phyloP scores from a whole-genome alignment of 2,888 invertebrate species.

The Acheta domesticus region DNA sequence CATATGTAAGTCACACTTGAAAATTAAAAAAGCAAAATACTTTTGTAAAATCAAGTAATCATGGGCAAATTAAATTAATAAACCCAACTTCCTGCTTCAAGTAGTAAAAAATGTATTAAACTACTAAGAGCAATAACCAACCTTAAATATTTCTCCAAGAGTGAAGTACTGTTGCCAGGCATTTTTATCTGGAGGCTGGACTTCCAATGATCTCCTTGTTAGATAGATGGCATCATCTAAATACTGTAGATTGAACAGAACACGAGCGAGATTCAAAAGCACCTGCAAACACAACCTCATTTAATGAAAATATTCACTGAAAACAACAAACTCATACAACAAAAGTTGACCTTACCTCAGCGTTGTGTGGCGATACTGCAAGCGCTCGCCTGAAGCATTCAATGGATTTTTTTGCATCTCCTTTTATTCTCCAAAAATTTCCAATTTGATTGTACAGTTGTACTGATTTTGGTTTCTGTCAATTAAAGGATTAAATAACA shows the following conservation, averaged over 20 bases:
- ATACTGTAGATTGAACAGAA: constrained; percentile 81
- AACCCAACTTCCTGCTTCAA: no score
- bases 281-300: constrained; percentile 50
- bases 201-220: constrained; percentile 77
- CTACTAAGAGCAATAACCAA: constrained; percentile 34
- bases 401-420: constrained; percentile 80
- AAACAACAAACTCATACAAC: no score
- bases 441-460: constrained; percentile 87
- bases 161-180: constrained; percentile 92
- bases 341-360: constrained; percentile 55
- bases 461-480: constrained; percentile 73
- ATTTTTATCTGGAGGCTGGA: constrained; percentile 78
- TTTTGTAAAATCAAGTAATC: no score
- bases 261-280: constrained; percentile 76
- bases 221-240: constrained; percentile 86
- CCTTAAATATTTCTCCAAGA: constrained; percentile 84
- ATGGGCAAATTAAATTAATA: no score
- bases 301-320: constrained; percentile 20
- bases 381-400: constrained; percentile 86
- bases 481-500: constrained; percentile 30
- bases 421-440: constrained; percentile 87
- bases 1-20: no score
- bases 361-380: constrained; percentile 80
- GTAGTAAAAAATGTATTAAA: no score
- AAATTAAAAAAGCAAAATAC: no score